Evolutionary conservation across 2,113 vertebrate genomes (phyloP).

Genomic region (Myotis davidii): DNA sequence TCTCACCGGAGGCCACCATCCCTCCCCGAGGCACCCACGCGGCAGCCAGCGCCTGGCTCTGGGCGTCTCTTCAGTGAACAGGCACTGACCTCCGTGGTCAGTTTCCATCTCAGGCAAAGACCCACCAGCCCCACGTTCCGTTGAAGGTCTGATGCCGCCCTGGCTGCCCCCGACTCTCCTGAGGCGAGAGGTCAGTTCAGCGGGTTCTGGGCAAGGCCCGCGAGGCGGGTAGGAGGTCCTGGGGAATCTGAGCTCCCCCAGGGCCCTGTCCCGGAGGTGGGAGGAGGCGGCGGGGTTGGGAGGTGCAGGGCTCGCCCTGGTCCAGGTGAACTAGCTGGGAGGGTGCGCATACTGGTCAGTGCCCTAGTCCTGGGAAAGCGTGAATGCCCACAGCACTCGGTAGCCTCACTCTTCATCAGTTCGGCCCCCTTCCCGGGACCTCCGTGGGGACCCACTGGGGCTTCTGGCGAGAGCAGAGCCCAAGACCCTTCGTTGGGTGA

Average conservation of each 20-base stretch:
- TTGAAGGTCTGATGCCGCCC: neutral
- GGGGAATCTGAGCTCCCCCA: neutral
- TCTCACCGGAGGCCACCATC: neutral
- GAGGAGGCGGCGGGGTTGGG: fast-evolving
- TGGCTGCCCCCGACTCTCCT: neutral
- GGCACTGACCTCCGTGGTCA: neutral
- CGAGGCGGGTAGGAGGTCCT: neutral
- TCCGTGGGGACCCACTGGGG: neutral
- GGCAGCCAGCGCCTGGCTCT: neutral
- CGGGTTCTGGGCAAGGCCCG: neutral
- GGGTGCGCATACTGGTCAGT: neutral
- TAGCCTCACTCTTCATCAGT: neutral
- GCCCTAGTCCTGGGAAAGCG: fast-evolving
- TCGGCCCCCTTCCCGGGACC: neutral
- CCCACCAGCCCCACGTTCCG: neutral
- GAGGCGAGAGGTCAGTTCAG: neutral
- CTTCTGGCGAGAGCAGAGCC: neutral
- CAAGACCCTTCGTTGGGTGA: neutral
- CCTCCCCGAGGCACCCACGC: neutral
- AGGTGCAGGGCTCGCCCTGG: too few species aligned
- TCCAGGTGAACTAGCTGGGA: neutral
- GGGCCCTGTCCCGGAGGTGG: neutral
- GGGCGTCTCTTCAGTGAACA: neutral
- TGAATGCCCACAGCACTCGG: fast-evolving
- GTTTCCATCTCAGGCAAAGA: neutral